phyloP scores from a whole-genome alignment of 1,140 invertebrate genomes.

The Elymnias hypermnestra region DNA sequence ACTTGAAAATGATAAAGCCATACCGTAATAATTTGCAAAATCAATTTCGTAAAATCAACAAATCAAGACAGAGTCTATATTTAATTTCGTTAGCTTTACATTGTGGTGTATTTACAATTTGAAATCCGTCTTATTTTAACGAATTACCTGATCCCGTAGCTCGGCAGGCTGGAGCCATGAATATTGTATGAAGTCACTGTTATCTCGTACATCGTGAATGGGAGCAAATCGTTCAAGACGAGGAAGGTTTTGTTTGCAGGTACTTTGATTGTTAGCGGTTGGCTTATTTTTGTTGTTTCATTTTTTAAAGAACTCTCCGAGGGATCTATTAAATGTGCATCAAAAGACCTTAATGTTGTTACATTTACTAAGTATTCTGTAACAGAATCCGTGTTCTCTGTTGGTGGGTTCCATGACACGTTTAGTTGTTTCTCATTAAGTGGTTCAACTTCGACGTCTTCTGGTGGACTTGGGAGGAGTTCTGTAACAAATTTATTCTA shows the following conservation, averaged over 20 bases:
- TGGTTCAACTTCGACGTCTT: conserved; percentile 82
- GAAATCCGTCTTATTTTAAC: conserved; percentile 1
- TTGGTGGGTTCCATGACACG: conserved; percentile 82
- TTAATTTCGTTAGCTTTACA: background rate
- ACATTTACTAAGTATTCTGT: conserved; percentile 84
- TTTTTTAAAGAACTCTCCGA: conserved; percentile 60
- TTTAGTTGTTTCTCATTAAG: conserved; percentile 82
- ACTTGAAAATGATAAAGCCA: too few relatives aligned
- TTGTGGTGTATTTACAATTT: background rate
- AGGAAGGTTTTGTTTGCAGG: conserved; percentile 76
- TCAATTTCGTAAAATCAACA: too few relatives aligned
- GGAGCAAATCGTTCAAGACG: conserved; percentile 77
- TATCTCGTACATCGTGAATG: conserved; percentile 90
- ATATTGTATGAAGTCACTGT: conserved; percentile 83
- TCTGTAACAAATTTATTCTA: conserved; percentile 75
- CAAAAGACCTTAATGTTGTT: conserved; percentile 81
- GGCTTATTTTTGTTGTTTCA: conserved; percentile 29
- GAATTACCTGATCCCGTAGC: conserved; percentile 77
- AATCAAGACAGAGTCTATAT: background rate
- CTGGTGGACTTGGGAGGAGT: conserved; percentile 83
- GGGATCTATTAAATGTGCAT: conserved; percentile 73
- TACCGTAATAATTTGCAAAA: too few relatives aligned
- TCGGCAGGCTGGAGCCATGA: conserved; percentile 85
- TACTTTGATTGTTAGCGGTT: conserved; percentile 67
- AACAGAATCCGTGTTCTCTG: conserved; percentile 79